Conservation (phyloP, 2,888 invertebrate genomes). For the Diogma glabrata region DNA sequence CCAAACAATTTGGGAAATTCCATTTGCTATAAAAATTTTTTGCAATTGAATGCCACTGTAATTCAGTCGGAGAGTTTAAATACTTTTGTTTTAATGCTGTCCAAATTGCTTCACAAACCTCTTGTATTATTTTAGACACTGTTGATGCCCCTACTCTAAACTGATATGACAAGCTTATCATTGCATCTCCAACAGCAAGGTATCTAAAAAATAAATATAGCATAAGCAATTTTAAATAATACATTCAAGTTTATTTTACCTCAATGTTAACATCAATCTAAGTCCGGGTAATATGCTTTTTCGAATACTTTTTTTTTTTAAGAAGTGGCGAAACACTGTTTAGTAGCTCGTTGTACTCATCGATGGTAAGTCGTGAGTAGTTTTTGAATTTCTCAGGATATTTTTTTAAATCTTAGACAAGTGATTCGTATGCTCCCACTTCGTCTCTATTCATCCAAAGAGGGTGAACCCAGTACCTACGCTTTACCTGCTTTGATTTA, state of each 20-base stretch:
- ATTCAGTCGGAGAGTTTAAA: background rate
- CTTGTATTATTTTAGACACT: background rate
- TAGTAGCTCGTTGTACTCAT: no score
- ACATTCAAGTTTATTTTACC: background rate
- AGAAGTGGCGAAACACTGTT: background rate
- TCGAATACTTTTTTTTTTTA: background rate
- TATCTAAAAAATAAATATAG: background rate
- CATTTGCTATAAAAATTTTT: background rate
- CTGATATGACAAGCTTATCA: background rate
- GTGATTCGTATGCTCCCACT: no score
- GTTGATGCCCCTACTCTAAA: background rate
- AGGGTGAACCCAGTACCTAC: no score
- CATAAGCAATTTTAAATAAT: no score
- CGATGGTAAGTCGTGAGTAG: no score
- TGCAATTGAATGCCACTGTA: background rate
- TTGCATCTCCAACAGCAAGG: background rate
- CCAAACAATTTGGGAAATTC: background rate
- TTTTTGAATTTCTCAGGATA: no score
- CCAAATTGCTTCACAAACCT: background rate
- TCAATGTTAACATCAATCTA: background rate
- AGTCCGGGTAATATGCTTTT: background rate
- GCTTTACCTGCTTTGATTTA: no score
- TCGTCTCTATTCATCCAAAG: no score
- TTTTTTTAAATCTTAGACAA: no score
- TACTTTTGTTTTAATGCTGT: background rate